These are phyloP conservation scores for Plutomurus gul DNA, from an alignment of 1,140 invertebrate genomes.

Conservation along the genomic window DNA sequence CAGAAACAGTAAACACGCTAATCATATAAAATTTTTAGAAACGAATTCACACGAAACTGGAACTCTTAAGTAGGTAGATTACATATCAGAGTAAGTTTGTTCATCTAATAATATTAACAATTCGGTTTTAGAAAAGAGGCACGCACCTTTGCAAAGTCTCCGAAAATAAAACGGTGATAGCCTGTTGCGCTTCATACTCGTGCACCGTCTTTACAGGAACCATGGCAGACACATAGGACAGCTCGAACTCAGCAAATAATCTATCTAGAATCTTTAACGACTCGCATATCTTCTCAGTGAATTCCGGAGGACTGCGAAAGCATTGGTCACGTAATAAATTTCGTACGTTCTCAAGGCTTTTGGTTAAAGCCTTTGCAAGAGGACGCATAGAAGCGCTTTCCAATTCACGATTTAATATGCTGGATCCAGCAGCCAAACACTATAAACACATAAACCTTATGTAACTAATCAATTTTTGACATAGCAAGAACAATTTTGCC, in stretches of 20 bases:
- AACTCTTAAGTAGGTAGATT: no score
- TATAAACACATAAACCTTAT: constrained; percentile 57
- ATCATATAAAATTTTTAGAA: no score
- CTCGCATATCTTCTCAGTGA: constrained; percentile 81
- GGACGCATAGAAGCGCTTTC: constrained; percentile 97
- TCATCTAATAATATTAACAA: background rate
- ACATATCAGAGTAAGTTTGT: background rate
- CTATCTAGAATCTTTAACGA: constrained; percentile 91
- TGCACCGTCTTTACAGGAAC: constrained; percentile 95
- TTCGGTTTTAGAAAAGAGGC: background rate
- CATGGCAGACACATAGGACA: constrained; percentile 98
- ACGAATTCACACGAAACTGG: no score
- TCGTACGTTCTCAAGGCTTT: constrained; percentile 89
- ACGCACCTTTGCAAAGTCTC: constrained; percentile 81
- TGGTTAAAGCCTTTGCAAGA: constrained; percentile 90
- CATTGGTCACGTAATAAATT: constrained; percentile 85
- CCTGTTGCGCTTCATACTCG: constrained; percentile 95
- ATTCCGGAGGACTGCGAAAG: constrained; percentile 61
- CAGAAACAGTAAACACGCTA: no score
- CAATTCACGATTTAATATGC: constrained; percentile 93
- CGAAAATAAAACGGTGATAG: constrained; percentile 95
- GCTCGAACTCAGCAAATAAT: constrained; percentile 95
- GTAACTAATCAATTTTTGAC: no score
- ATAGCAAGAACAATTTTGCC: no score
- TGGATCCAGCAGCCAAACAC: constrained; percentile 89